phyloP scores from a whole-genome alignment of 1,140 invertebrate species.

The Holcopasites calliopsidis region DNA sequence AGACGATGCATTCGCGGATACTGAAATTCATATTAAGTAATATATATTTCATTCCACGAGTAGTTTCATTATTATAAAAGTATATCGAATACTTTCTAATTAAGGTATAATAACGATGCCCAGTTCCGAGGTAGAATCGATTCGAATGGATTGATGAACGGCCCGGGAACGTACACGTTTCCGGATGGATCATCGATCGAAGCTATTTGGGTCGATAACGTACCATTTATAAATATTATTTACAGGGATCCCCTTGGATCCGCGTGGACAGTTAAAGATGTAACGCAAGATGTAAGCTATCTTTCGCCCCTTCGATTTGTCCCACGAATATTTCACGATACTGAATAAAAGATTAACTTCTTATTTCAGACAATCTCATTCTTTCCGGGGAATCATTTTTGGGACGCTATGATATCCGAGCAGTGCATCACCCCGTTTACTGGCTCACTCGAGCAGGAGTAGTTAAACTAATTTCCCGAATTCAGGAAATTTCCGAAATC shows the following conservation, averaged over 20 bases:
- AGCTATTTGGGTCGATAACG: constrained; percentile 53
- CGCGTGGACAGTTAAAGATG: constrained; percentile 41
- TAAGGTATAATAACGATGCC: constrained; percentile 57
- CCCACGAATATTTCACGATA: no score
- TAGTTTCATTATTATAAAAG: no score
- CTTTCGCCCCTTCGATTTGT: no score
- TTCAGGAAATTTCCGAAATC: not conserved
- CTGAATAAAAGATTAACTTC: no score
- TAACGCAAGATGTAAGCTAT: constrained; percentile 12
- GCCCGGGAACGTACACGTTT: constrained; percentile 57
- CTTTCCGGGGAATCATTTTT: constrained; percentile 57
- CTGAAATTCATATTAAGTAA: constrained; percentile 52
- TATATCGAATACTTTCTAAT: not conserved
- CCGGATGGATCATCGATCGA: constrained; percentile 52
- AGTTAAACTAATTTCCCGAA: not conserved
- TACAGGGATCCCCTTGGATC: constrained; percentile 53
- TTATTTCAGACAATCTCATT: constrained; percentile 52
- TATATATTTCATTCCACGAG: not conserved
- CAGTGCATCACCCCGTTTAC: not conserved
- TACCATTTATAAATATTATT: constrained; percentile 39
- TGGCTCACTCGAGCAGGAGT: not conserved
- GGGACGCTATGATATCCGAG: constrained; percentile 27
- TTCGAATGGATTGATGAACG: constrained; percentile 41
- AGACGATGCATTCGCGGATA: constrained; percentile 30
- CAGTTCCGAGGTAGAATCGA: constrained; percentile 56